Conservation (phyloP, 2,888 invertebrate genomes). For the Lithosia quadra region DNA sequence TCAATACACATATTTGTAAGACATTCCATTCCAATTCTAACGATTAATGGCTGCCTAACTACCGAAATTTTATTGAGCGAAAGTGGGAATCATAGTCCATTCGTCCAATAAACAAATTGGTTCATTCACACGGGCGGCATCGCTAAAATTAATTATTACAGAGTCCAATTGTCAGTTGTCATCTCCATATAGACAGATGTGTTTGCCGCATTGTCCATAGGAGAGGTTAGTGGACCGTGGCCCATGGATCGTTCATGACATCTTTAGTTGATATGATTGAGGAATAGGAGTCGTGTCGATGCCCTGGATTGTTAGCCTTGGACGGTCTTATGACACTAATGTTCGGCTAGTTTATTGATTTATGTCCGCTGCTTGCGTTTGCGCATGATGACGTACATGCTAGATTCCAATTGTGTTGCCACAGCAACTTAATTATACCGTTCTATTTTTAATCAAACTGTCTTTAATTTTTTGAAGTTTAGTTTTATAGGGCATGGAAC, state of each 20-base stretch:
- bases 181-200: slow-evolving; percentile 74
- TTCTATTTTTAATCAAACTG: slow-evolving; percentile 7
- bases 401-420: slow-evolving; percentile 16
- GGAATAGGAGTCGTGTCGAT: slow-evolving; percentile 27
- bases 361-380: slow-evolving; percentile 22
- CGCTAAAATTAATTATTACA: slow-evolving; percentile 77
- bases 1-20: slow-evolving; percentile 12
- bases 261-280: slow-evolving; percentile 37
- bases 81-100: slow-evolving; percentile 53
- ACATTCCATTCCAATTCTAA: slow-evolving; percentile 16
- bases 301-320: slow-evolving; percentile 55
- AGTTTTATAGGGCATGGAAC: neutral
- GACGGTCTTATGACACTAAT: slow-evolving; percentile 34
- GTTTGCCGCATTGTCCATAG: slow-evolving; percentile 33
- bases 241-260: slow-evolving; percentile 45
- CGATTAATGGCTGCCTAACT: slow-evolving; percentile 6
- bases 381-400: slow-evolving; percentile 14
- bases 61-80: slow-evolving; percentile 49
- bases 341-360: slow-evolving; percentile 38
- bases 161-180: slow-evolving; percentile 76
- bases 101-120: slow-evolving; percentile 60
- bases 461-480: neutral
- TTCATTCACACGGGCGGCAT: slow-evolving; percentile 58
- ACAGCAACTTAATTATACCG: slow-evolving; percentile 6
- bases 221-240: slow-evolving; percentile 67